Conservation (phyloP, 2,113 vertebrate species). For the Amphiprion ocellaris region DNA sequence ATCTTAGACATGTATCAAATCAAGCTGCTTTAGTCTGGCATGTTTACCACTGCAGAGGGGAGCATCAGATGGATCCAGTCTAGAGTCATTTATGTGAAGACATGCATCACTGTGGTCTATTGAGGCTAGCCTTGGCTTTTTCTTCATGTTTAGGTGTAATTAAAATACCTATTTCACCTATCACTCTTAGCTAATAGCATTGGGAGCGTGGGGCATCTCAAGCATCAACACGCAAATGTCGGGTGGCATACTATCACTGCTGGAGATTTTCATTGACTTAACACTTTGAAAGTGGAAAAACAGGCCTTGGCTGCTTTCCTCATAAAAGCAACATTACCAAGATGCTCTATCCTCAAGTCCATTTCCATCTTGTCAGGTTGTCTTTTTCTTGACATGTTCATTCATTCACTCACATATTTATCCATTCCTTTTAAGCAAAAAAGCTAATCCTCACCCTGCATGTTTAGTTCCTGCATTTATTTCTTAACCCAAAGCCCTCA, state of each 20-base stretch:
- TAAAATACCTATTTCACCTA: conserved; percentile 24
- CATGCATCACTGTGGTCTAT: background rate
- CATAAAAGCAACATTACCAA: conserved; percentile 4
- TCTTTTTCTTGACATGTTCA: background rate
- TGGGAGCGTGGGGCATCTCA: conserved; percentile 42
- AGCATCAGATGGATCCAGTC: background rate
- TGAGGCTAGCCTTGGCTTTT: background rate
- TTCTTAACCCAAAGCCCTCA: conserved; percentile 11
- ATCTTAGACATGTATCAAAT: too few species aligned
- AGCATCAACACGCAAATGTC: conserved; percentile 42
- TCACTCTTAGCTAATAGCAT: conserved; percentile 33
- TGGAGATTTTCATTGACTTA: conserved; percentile 39
- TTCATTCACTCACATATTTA: background rate
- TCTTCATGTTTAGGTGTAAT: conserved; percentile 45
- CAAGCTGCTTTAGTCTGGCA: background rate
- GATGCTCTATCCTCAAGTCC: background rate
- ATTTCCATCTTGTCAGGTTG: background rate
- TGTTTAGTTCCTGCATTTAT: conserved; percentile 1
- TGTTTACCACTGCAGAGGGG: background rate
- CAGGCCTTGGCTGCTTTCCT: conserved; percentile 11
- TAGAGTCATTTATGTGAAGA: background rate
- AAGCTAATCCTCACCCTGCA: background rate
- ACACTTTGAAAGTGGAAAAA: conserved; percentile 32
- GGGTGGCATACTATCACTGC: conserved; percentile 37
- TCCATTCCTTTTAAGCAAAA: background rate